Evolutionary conservation across 1,140 invertebrate genomes (phyloP), one percentile per base, ranked within the genome.

Genomic region (Hyles euphorbiae): DNA sequence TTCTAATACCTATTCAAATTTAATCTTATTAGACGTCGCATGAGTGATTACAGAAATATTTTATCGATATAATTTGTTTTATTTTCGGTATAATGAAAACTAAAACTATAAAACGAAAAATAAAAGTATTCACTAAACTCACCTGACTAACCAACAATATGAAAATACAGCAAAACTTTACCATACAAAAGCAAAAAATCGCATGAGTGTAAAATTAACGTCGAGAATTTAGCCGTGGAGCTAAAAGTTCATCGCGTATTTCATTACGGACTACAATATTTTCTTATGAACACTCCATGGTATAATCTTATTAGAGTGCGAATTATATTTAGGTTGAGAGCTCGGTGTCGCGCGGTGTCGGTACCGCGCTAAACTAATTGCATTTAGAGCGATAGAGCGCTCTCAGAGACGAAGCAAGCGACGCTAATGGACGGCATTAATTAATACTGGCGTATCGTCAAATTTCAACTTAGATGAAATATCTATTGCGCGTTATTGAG

Each of bases 391-490:
- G 69, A 78, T 75, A 72, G 72, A 81, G 71, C 68, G 58, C 62
- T 59, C 56, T 56, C 44, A 56, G 69, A 70, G 73, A 65, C 68
- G 68, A 51, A 72, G 76, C 76, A 70, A 80, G 72, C 72, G 78
- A 72, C 72, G 72, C 72, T 81, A 83, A 83, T 81, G 77, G 78
- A 80, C 69, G 72, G 68, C 80, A 76, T 80, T 83, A 80, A 83
- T 81, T 83, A 80, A 73, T 69, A 70, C 71, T 56, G 63, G 67
- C 72, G 70, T 76, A 67, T 72, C 80, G 68, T 76, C 74, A 79
- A 78, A 79, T 76, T 75, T 73, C 67, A 67, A 66, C 65, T 64
- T 70, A 67, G 58, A 56, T 68, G 53, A 60, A 70, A 70, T 76
- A 76, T 76, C 67, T 54, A 61, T 70, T 63, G 50, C 58, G 55